These are phyloP conservation scores for Echiichthys vipera DNA, from an alignment of 2,797 vertebrate species.

Conservation along the genomic window DNA sequence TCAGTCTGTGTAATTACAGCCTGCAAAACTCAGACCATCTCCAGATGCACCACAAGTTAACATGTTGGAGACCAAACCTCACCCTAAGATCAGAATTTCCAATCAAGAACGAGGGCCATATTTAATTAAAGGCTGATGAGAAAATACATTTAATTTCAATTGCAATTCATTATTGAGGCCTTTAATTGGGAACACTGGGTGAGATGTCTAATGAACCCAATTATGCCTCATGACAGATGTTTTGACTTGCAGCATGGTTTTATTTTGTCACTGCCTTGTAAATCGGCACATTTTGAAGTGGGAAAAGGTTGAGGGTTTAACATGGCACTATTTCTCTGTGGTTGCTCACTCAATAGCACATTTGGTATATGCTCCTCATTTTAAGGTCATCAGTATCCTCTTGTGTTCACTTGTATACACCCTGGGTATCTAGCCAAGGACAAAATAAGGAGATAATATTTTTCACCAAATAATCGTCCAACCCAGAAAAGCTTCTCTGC, in stretches of 20 bases:
- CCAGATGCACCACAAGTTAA: constrained; percentile 87
- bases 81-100: constrained; percentile 87
- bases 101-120: constrained; percentile 91
- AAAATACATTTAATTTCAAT: constrained; percentile 99
- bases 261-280: constrained; percentile 58
- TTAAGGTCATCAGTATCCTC: constrained; percentile 81
- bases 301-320: constrained; percentile 53
- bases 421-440: constrained; percentile 66
- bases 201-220: constrained; percentile 98
- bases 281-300: constrained; percentile 59
- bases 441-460: no score
- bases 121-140: constrained; percentile 99
- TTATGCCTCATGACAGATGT: constrained; percentile 97
- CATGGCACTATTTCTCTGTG: constrained; percentile 69
- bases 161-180: constrained; percentile 99
- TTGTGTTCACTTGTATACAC: constrained; percentile 76
- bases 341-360: constrained; percentile 76
- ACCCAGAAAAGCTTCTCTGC: constrained; percentile 28
- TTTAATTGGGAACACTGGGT: constrained; percentile 93
- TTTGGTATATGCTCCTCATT: constrained; percentile 72
- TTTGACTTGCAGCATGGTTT: constrained; percentile 78
- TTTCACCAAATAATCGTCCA: constrained; percentile 35
- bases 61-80: constrained; percentile 89
- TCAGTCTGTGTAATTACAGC: constrained; percentile 89
- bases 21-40: constrained; percentile 86